Evolutionary conservation across 2,888 invertebrate species (phyloP), one percentile per base, ranked within the genome.

Genomic region (Catocala nupta): DNA sequence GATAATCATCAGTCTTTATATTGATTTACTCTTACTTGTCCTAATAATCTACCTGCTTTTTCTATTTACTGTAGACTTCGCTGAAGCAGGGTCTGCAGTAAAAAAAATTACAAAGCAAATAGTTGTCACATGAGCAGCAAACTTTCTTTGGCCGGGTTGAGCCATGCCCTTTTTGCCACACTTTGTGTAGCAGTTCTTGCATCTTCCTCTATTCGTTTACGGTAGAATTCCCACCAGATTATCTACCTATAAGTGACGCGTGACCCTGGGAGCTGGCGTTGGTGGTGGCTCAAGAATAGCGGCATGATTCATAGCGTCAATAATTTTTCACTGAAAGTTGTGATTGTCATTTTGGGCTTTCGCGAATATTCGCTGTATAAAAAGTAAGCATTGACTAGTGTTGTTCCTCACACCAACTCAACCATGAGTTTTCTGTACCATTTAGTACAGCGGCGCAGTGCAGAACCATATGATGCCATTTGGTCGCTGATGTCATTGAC

Each of bases 401-500:
- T n/a, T n/a, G n/a, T n/a, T 43, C 44, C 44, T 33, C 52, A 39
- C n/a, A 44, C 33, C 43, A 12, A 36, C 36, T 3, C 12, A 34
- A 36, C 7, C 34, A 34, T 49, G 25, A 16, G 49, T 49, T 34
- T 49, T 49, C 49, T 34, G 49, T 49, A 33, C 25, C 42, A 25
- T n/a, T 55, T n/a, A 25, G 16, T 12, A 39, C 57, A 47, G 10
- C 33, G 49, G 49, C 49, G 49, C 36, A 65, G 49, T 2, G 56
- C 56, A 33, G 56, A 58, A 11, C 58, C 60, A 63, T 63, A 67
- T 48, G 68, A 61, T 13, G 59, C 61, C 64, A 61, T 59, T 55
- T 61, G 63, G 54, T 66, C 62, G 59, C 65, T 61, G 42, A 65
- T 44, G 56, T 62, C 57, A 36, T 55, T 59, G n/a, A n/a, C n/a